Evolutionary conservation across 92 coral and sea anemone species (phyloP), one percentile per base, ranked within the genome.

Genomic region (Zoanthus sansibaricus): DNA sequence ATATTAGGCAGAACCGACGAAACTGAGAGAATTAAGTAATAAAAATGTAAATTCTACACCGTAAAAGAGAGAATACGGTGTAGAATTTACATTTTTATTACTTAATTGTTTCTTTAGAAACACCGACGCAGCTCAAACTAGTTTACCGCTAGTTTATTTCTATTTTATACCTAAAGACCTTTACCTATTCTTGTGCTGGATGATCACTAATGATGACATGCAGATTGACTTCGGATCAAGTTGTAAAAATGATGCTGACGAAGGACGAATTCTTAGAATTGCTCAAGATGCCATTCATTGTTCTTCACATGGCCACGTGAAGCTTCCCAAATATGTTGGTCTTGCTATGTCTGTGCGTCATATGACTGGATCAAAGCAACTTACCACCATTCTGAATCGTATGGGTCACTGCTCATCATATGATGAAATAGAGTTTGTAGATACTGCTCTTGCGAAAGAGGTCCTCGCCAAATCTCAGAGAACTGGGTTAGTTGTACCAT

Each of bases 301-400:
- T 49, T 8, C 64, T 4, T 25, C 80, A 4, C 72, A 83, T 58
- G 62, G 91, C 44, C 86, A 79, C 4, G 72, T 83, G 1, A 91
- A 87, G 49, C 54, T 48, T 14, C 93, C 93, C 76, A 91, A 90
- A 71, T 87, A 90, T 9, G 82, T 83, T 1, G 79, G 78, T 18
- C 82, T 87, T 15, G 93, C 76, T 14, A 80, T 87, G 79, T 20
- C 79, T 48, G 90, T 90, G 12, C 86, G 72, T 4, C 93, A 90
- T 56, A 9, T 90, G 32, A 91, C 77, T 0, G 91, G 87, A 25
- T 88, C 89, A 6, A 83, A 87, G 87, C 88, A 75, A 47, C 15
- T 91, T 7, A 74, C 88, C 8, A 42, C 94, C 47, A 31, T 87
- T 10, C 74, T 91, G 5, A 87, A 51, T 51, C 12, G 55, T 51